Conservation (phyloP, 92 coral and sea anemone genomes). For the Epizoanthus stellaris region DNA sequence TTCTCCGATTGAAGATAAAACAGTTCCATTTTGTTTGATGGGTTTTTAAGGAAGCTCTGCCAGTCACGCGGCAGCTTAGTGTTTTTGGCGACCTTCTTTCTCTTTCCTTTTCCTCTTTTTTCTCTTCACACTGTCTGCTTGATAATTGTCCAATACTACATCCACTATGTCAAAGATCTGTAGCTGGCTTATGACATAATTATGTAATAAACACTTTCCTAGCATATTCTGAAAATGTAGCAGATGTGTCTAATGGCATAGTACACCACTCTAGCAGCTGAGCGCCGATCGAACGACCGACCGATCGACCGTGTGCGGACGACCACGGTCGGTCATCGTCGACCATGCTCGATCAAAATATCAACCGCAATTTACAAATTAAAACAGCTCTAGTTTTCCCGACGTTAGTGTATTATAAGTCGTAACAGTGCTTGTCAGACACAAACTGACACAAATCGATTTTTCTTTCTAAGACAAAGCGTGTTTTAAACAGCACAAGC, state of each 20-base stretch:
- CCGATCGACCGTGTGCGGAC: no score
- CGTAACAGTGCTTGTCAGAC: no score
- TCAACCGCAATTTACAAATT: no score
- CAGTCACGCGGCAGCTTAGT: slow-evolving; percentile 62
- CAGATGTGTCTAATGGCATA: slow-evolving; percentile 32
- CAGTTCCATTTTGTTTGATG: slow-evolving; percentile 55
- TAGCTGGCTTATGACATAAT: slow-evolving; percentile 28
- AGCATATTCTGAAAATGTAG: slow-evolving; percentile 58
- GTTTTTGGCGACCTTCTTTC: slow-evolving; percentile 56
- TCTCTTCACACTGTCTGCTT: slow-evolving; percentile 50
- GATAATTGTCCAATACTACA: slow-evolving; percentile 61
- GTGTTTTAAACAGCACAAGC: no score
- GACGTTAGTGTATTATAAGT: no score
- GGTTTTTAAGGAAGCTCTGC: slow-evolving; percentile 33
- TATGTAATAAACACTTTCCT: slow-evolving; percentile 36
- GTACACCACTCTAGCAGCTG: slow-evolving; percentile 9
- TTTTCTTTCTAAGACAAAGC: no score
- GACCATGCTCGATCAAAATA: no score
- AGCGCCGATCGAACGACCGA: no score
- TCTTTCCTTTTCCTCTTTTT: slow-evolving; percentile 60
- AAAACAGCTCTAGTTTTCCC: no score
- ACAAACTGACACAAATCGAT: no score
- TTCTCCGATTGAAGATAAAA: slow-evolving; percentile 38
- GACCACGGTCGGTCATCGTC: no score
- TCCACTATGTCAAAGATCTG: slow-evolving; percentile 39